These are phyloP conservation scores for Mormyrus proboscirostris DNA, from an alignment of 2,797 vertebrate species.

Conservation along the genomic window DNA sequence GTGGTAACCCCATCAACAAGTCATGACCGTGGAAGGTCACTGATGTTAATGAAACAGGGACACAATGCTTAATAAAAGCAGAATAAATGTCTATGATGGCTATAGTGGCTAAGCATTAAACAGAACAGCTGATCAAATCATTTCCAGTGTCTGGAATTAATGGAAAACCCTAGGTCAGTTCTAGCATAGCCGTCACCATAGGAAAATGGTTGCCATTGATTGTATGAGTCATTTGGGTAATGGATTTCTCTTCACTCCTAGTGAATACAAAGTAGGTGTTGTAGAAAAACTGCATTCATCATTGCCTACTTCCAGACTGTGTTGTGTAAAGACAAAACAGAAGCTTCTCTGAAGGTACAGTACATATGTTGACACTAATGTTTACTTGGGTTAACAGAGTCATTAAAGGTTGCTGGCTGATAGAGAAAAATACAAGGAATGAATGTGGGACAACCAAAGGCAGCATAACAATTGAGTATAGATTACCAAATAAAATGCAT, in stretches of 20 bases:
- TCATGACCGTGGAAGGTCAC: background rate
- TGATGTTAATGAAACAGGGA: background rate
- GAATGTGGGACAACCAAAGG: background rate
- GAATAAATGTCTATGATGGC: background rate
- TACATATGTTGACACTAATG: conserved; percentile 49
- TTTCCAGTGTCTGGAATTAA: background rate
- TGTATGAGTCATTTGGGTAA: background rate
- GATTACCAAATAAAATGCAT: background rate
- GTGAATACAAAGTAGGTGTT: background rate
- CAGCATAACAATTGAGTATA: background rate
- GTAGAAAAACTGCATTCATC: background rate
- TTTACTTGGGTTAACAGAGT: background rate
- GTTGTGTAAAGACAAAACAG: conserved; percentile 27
- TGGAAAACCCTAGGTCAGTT: background rate
- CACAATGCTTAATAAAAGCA: background rate
- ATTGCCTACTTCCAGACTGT: background rate
- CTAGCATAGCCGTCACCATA: background rate
- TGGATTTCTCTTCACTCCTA: background rate
- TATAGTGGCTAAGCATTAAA: background rate
- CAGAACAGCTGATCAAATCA: background rate
- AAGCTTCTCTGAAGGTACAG: conserved; percentile 56
- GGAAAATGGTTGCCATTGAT: background rate
- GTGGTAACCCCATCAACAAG: background rate
- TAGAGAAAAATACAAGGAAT: background rate
- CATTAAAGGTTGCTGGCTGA: background rate